phyloP scores from a whole-genome alignment of 2,888 invertebrate species.

The Drosophila peninsularis region DNA sequence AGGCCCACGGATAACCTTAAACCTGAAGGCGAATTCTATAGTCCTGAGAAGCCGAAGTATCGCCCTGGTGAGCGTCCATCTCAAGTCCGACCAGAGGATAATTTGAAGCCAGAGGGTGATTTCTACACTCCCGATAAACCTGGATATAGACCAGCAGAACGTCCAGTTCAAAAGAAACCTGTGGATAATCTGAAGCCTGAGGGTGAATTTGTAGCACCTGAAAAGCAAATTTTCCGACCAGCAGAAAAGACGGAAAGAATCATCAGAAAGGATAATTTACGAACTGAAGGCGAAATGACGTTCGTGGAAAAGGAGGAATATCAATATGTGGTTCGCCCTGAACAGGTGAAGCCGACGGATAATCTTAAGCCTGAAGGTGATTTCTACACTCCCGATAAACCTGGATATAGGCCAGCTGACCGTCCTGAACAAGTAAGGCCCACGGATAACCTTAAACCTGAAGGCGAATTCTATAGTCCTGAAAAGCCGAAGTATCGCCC shows the following conservation, averaged over 20 bases:
- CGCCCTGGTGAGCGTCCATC: neutral
- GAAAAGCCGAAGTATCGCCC: no score
- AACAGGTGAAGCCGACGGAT: neutral
- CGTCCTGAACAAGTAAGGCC: no score
- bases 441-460: no score
- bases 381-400: no score
- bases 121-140: neutral
- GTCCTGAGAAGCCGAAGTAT: neutral
- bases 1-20: neutral
- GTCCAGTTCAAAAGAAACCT: slow-evolving; percentile 57
- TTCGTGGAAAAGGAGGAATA: neutral
- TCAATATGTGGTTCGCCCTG: neutral
- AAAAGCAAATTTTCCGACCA: neutral
- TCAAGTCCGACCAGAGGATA: neutral
- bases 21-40: neutral
- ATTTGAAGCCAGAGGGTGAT: neutral
- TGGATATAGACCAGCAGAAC: neutral
- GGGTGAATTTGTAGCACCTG: slow-evolving; percentile 84
- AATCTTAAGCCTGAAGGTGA: no score
- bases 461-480: no score
- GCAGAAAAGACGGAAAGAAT: neutral
- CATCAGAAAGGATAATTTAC: neutral
- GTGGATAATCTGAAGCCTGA: slow-evolving; percentile 86
- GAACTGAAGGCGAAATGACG: neutral
- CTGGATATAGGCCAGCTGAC: no score